phyloP scores from a whole-genome alignment of 2,888 invertebrate species.

The Latheticus oryzae region DNA sequence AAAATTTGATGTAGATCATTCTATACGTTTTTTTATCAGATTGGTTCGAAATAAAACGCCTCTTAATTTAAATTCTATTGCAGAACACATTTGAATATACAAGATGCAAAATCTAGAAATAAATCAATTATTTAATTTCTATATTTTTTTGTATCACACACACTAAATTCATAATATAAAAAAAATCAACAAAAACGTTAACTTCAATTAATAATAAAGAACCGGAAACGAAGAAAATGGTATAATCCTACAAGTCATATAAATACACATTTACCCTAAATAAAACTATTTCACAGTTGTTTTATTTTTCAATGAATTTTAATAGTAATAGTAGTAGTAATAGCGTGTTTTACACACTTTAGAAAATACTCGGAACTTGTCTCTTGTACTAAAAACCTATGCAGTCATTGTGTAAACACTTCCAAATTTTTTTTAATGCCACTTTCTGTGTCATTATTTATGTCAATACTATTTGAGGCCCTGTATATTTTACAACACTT shows the following conservation, averaged over 20 bases:
- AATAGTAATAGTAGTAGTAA: too few species aligned
- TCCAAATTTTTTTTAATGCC: slow-evolving; percentile 41
- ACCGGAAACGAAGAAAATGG: slow-evolving; percentile 18
- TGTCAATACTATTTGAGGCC: slow-evolving; percentile 56
- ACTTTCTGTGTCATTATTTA: slow-evolving; percentile 46
- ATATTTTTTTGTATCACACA: slow-evolving; percentile 35
- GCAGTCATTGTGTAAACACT: slow-evolving; percentile 40
- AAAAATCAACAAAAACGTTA: slow-evolving; percentile 19
- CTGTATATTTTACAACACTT: slow-evolving; percentile 49
- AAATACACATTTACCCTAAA: slow-evolving; percentile 51
- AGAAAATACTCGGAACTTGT: slow-evolving; percentile 48
- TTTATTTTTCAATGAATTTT: slow-evolving; percentile 27
- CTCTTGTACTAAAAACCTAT: slow-evolving; percentile 37
- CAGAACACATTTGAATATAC: slow-evolving; percentile 38
- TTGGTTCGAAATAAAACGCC: too few species aligned
- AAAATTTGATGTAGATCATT: too few species aligned
- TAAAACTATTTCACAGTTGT: slow-evolving; percentile 57
- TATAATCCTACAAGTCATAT: slow-evolving; percentile 44
- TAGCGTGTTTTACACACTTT: slow-evolving; percentile 36
- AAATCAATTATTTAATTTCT: slow-evolving; percentile 15
- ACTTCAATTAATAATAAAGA: slow-evolving; percentile 20
- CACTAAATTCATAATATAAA: slow-evolving; percentile 31
- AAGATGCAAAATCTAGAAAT: slow-evolving; percentile 28
- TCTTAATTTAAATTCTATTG: too few species aligned
- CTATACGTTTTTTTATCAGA: too few species aligned